These are phyloP conservation scores for Siniperca chuatsi DNA, from an alignment of 2,113 vertebrate species.

Conservation along the genomic window DNA sequence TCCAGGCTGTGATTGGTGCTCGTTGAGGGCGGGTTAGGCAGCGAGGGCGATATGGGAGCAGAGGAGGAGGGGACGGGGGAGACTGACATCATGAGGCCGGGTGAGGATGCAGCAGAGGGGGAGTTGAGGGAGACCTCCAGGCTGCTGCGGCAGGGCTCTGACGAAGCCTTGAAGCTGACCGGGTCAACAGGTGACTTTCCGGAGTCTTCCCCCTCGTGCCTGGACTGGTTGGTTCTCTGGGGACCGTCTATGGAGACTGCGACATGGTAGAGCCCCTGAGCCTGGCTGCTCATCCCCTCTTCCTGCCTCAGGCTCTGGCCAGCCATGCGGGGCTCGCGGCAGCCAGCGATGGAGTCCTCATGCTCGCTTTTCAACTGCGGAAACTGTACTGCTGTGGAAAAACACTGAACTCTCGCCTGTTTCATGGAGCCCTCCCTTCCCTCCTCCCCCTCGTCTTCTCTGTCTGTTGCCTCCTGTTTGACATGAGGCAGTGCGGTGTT, in stretches of 20 bases:
- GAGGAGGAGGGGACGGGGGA: slow-evolving; percentile 93
- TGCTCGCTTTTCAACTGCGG: slow-evolving; percentile 82
- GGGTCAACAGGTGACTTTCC: slow-evolving; percentile 86
- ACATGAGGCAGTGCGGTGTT: slow-evolving; percentile 78
- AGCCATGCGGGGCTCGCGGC: slow-evolving; percentile 52
- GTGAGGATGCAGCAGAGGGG: slow-evolving; percentile 92
- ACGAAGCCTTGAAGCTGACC: slow-evolving; percentile 90
- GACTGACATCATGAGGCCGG: slow-evolving; percentile 91
- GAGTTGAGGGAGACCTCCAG: slow-evolving; percentile 93
- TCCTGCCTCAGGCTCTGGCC: slow-evolving; percentile 80
- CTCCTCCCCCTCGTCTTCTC: slow-evolving; percentile 77
- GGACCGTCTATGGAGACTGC: slow-evolving; percentile 72
- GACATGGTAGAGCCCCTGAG: slow-evolving; percentile 63
- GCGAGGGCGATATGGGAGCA: slow-evolving; percentile 91
- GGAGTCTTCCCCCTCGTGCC: slow-evolving; percentile 78
- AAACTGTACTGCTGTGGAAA: slow-evolving; percentile 71
- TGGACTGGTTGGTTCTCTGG: slow-evolving; percentile 71
- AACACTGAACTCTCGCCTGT: slow-evolving; percentile 72
- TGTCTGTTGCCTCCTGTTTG: slow-evolving; percentile 88
- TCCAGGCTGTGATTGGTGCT: slow-evolving; percentile 83
- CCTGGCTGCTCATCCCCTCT: slow-evolving; percentile 69
- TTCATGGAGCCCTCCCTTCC: slow-evolving; percentile 73
- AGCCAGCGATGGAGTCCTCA: slow-evolving; percentile 55
- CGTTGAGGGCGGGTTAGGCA: slow-evolving; percentile 76
- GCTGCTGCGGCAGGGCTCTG: slow-evolving; percentile 91